A percentile compares a stretch with the other conserved stretches of the same genome.
These are phyloP conservation scores for Drosophila meridiana DNA, from an alignment of 2,888 invertebrate genomes.

Conservation along the genomic window DNA sequence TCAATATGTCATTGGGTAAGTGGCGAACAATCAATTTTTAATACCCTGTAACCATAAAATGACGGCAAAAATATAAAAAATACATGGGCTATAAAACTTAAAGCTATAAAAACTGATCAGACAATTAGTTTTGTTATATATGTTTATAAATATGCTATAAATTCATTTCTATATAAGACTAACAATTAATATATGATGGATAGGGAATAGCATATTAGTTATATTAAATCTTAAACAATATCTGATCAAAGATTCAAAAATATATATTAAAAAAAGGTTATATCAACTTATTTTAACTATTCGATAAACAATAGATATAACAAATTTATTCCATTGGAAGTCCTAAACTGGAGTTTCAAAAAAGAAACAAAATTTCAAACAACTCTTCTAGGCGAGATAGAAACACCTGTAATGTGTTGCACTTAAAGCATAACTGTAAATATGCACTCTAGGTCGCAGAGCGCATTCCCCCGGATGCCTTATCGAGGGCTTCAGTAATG, in stretches of 20 bases:
- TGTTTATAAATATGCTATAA: not conserved
- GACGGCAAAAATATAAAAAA: not conserved
- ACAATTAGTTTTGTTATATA: not conserved
- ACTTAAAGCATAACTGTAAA: not conserved
- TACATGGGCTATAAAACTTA: constrained; percentile 2
- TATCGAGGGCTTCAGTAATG: constrained; percentile 11
- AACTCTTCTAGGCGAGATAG: not conserved
- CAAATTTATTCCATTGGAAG: no score
- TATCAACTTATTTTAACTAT: no score
- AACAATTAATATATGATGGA: not conserved
- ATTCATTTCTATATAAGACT: not conserved
- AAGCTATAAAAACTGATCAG: constrained; percentile 2
- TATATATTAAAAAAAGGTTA: no score
- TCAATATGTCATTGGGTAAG: constrained; percentile 79
- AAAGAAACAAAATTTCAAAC: no score
- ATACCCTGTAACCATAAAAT: constrained; percentile 36
- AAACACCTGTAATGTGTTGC: not conserved
- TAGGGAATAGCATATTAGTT: no score
- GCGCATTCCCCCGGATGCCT: not conserved
- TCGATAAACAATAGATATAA: no score
- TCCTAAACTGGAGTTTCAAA: no score
- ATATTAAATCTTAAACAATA: not conserved
- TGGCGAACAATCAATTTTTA: constrained; percentile 35
- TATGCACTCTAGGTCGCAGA: not conserved
- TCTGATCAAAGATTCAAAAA: not conserved